Base-by-base conservation (phyloP, 2,113 vertebrate species). In the Triplophysa rosa region DNA sequence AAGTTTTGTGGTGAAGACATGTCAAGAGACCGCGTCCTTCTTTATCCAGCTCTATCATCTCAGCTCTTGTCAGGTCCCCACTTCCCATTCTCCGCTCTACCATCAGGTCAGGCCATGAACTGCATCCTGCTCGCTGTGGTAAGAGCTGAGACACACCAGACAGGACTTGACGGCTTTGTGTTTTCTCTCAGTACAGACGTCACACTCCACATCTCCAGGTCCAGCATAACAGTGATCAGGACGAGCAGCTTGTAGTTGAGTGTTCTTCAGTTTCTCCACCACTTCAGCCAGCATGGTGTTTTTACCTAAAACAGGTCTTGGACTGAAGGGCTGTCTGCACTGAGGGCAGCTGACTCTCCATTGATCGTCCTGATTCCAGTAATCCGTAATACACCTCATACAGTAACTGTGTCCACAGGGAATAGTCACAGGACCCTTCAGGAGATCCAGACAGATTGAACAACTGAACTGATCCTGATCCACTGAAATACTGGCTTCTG, bases 181-280 rank as follows among this genome's bases (percentile, higher is more conserved):
- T 87, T 94, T 95, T 88, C 92, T 92, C 42, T 91, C 92, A 0
- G 94, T 94, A 89, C 94, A 95, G 49, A 92, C 93, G 79, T 95
- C 94, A 0, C 94, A 95, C 87, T 83, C 11, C 71, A 82, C 49
- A 71, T 83, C 63, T 83, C 76, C 67, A 83, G 76, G 47, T 85
- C 86, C 84, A 89, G 86, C 14, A 8, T 21, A 49, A 11, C 26
- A 8, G 8, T 52, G 11, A 12, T 68, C 58, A 45, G 33, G n/a
- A n/a, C n/a, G n/a, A n/a, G n/a, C n/a, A 10, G 23, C 47, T 52
- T 69, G 47, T 1, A 52, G 67, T 29, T 69, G 33, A 10, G 45
- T 54, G 16, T 54, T 12, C 23, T 69, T 54, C 1, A 69, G 47
- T 54, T 69, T 69, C 24, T 69, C 24, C 67, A 69, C 1, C 47